Base-by-base conservation (phyloP, 2,797 vertebrate genomes). In the Pogoniulus pusillus region DNA sequence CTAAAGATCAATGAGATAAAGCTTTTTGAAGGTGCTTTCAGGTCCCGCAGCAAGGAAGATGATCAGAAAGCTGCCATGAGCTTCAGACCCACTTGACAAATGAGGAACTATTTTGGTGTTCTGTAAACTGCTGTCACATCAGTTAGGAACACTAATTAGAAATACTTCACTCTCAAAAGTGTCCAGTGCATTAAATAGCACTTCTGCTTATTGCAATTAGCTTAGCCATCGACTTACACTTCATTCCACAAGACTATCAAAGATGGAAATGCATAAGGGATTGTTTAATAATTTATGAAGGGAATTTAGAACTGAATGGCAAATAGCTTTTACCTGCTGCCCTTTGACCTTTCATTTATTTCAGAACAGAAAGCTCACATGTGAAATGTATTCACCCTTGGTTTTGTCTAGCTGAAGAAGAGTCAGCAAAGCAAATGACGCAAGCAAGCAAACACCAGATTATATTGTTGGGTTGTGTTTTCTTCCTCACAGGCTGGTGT, bases 191-290 rank as follows among this genome's bases (percentile, higher is more conserved):
- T 98, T 98, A 98, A 98, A 98, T 98, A 98, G 96, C 97, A 98
- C 97, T 98, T 97, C 97, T 98, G 98, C 98, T 98, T 98, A 98
- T 98, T 98, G 98, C 98, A 98, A 99, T 99, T 98, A 98, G 98
- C 98, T 98, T 96, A 96, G 93, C 97, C 98, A 98, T 98, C 98
- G 98, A 98, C 98, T 98, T 98, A 97, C 97, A 96, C 97, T 98
- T 98, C 96, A 96, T 96, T 97, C 96, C 97, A 93, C 96, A 94
- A 96, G 96, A 95, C 96, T 97, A 96, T 97, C 97, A 97, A 96
- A 96, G 97, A 97, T 98, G 97, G 97, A 97, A 98, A 97, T 96
- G 95, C 97, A 96, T 96, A 94, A 95, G 93, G 93, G 94, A 87
- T 97, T 92, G 87, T 93, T 97, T 94, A 97, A 98, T 98, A 97